Evolutionary conservation across 2,113 vertebrate species (phyloP), one percentile per base, ranked within the genome.

Genomic region (Oncorhynchus masou): DNA sequence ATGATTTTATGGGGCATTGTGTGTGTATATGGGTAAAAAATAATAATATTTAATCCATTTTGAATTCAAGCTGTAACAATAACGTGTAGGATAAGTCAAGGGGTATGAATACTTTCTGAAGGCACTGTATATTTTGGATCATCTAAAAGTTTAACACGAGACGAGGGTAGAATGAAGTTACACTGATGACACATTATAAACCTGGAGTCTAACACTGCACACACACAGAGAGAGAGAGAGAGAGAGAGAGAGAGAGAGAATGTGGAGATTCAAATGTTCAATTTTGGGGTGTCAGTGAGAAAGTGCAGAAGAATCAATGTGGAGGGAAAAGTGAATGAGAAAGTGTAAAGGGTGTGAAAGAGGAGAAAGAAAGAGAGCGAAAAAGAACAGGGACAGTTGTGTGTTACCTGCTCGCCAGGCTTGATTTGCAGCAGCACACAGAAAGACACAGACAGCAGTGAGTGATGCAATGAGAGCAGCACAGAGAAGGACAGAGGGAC

Each of bases 401-500:
- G 20, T n/a, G 64, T 88, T 88, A 88, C 84, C 84, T 83, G 79
- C 75, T 80, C 77, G 70, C 75, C 84, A 83, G 83, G 75, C 84
- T 88, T 75, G 78, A 78, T 73, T 79, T 79, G 81, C 81, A 88
- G 83, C 87, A 86, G 39, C 39, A 45, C 39, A 45, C 39, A 45
- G 83, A 88, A 65, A 81, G 76, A 86, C 79, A 83, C 71, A 79
- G 76, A 86, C 77, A 85, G 66, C 65, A 84, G 81, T 82, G 78
- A 87, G 71, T 25, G 70, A 80, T 71, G 73, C 75, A 72, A 74
- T 74, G 77, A 75, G 66, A 79, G 13, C 22, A 45, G 34, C 16
- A 27, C 24, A 79, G n/a, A 70, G 48, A 73, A n/a, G 25, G 54
- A 73, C 68, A 76, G 57, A 49, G 59, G 65, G 31, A 62, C 34